Base-by-base conservation (phyloP, 2,797 vertebrate species). In the Gila robusta region DNA sequence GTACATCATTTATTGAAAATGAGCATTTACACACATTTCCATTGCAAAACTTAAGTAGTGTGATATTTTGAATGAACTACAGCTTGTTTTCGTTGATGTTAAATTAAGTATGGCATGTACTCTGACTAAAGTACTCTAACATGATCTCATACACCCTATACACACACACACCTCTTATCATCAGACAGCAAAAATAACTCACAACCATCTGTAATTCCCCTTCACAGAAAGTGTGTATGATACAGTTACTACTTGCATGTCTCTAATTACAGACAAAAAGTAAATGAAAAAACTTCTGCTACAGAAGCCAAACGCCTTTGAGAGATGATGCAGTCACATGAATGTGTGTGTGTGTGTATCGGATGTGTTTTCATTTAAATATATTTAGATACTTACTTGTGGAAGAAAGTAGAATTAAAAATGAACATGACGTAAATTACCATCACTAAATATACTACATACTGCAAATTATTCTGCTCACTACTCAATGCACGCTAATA, bases 221-320 rank as follows among this genome's bases (percentile, higher is more conserved):
- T 87, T 77, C 71, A n/a, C 12, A 67, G 6, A 69, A 76, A 69
- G 78, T 71, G 62, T 39, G 19, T 37, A 39, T 70, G 62, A 64
- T 49, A 64, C n/a, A 37, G 21, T 82, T 72, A 82, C 76, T 83
- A 81, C 77, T 12, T 21, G 69, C 49, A 59, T 17, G 26, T 32
- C 47, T 72, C n/a, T 71, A 67, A 52, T 56, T 44, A 41, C 67
- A 81, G 23, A 80, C 41, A 73, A 74, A 79, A 74, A 17, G 8
- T 52, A 7, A 52, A 37, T 11, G 28, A 44, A 85, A 82, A 81
- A 17, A 80, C 86, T 89, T 90, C 88, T 89, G 71, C 72, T 88
- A 90, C 82, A 26, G 12, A 71, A 49, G 32, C 4, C 1, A 32
- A 1, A n/a, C 28, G 23, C 17, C 32, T 81, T 69, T 59, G 6